Evolutionary conservation across 2,888 invertebrate species (phyloP).

Genomic region (Synanthedon tipuliformis): DNA sequence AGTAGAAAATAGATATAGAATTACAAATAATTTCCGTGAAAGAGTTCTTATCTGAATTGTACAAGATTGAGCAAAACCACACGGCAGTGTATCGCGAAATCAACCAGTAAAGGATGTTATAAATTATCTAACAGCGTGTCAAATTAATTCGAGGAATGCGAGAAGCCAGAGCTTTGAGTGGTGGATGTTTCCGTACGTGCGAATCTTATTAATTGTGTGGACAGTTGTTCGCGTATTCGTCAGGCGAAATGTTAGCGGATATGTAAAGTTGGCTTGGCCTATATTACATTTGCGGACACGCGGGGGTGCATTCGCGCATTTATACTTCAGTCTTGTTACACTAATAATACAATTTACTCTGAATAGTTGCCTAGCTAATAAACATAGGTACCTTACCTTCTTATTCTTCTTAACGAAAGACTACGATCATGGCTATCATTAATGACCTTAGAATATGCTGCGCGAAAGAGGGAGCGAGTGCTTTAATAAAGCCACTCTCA

Average conservation of each 20-base stretch:
- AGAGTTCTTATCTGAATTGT: too few species aligned
- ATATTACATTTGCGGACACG: constrained; percentile 12
- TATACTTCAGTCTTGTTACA: too few species aligned
- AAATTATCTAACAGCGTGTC: constrained; percentile 67
- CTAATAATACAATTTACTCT: too few species aligned
- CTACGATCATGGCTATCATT: too few species aligned
- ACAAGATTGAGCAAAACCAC: constrained; percentile 8
- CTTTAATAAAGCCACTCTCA: too few species aligned
- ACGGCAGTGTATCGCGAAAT: constrained; percentile 28
- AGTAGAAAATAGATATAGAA: too few species aligned
- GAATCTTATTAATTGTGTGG: constrained; percentile 56
- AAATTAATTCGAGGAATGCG: constrained; percentile 68
- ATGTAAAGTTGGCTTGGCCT: constrained; percentile 13
- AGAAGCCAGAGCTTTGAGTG: constrained; percentile 37
- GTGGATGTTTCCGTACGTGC: constrained; percentile 47
- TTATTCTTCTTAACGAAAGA: too few species aligned
- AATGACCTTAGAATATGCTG: too few species aligned
- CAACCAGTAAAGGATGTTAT: constrained; percentile 60
- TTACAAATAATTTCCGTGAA: too few species aligned
- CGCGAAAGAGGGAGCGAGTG: too few species aligned
- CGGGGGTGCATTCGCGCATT: constrained; percentile 11
- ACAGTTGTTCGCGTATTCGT: constrained; percentile 57
- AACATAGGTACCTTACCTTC: too few species aligned
- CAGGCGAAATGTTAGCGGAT: constrained; percentile 21
- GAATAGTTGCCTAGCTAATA: too few species aligned